Percentiles rank a stretch among this genome's conserved stretches.
phyloP scores from a whole-genome alignment of 2,888 invertebrate species.

The Muscina levida region DNA sequence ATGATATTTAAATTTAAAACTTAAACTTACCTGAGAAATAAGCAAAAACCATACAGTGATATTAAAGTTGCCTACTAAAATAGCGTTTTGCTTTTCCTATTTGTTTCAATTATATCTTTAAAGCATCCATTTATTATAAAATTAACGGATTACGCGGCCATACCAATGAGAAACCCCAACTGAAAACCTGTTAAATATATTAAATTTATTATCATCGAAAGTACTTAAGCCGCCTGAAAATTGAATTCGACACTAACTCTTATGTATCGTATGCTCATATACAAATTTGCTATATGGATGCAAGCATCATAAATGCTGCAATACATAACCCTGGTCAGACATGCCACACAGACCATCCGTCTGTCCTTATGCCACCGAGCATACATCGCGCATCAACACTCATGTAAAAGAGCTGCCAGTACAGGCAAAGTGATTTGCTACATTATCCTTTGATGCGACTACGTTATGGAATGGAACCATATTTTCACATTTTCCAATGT shows the following conservation, averaged over 20 bases:
- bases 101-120: constrained; percentile 20
- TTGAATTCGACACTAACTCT: constrained; percentile 19
- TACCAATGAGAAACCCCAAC: constrained; percentile 54
- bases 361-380: constrained; percentile 4
- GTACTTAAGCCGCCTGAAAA: constrained; percentile 52
- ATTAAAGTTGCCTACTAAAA: too few relatives aligned
- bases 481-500: constrained; percentile 23
- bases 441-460: constrained; percentile 48
- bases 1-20: too few relatives aligned
- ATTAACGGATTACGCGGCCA: constrained; percentile 60
- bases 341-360: neutral
- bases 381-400: constrained; percentile 45
- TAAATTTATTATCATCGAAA: constrained; percentile 63
- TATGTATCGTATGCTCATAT: too few relatives aligned
- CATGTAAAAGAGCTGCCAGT: constrained; percentile 15
- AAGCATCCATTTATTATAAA: constrained; percentile 31
- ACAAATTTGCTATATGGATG: neutral
- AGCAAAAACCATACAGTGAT: too few relatives aligned
- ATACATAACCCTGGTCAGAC: constrained; percentile 22
- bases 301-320: neutral
- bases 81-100: constrained; percentile 25
- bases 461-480: constrained; percentile 40
- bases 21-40: too few relatives aligned
- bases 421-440: constrained; percentile 44
- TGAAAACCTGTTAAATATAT: constrained; percentile 64